phyloP scores from a whole-genome alignment of 2,888 invertebrate species.

The Rhagonycha lutea region DNA sequence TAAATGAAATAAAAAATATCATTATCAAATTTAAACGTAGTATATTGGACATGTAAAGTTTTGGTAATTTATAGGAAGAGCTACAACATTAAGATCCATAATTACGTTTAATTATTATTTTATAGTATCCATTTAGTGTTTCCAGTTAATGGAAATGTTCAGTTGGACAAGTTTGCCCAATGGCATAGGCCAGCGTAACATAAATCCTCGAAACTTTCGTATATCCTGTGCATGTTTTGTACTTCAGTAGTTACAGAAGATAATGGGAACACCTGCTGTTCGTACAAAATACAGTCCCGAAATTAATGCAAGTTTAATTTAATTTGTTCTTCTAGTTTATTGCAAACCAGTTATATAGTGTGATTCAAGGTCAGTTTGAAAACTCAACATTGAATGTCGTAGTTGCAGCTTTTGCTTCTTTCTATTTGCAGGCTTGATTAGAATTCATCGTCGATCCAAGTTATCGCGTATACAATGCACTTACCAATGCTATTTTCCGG shows the following conservation, averaged over 20 bases:
- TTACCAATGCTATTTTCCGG: conserved; percentile 29
- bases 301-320: conserved; percentile 3
- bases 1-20: too few relatives aligned
- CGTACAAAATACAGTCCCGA: not conserved
- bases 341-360: not conserved
- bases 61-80: not conserved
- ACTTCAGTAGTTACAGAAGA: not conserved
- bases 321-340: conserved; percentile 1
- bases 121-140: not conserved
- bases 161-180: not conserved
- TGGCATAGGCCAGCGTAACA: not conserved
- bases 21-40: not conserved
- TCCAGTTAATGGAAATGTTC: not conserved
- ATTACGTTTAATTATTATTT: not conserved
- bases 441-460: conserved; percentile 31
- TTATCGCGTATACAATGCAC: conserved; percentile 29
- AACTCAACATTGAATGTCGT: not conserved
- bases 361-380: conserved; percentile 14
- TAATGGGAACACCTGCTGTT: not conserved
- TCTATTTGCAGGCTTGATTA: conserved; percentile 30
- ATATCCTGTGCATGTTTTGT: not conserved
- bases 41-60: not conserved
- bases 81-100: not conserved
- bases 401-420: conserved; percentile 3
- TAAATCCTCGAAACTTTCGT: conserved; percentile 1